Percentiles rank a stretch among this genome's conserved stretches.
Evolutionary conservation across 2,113 vertebrate species (phyloP).

Genomic region (Zosterops pallidus): DNA sequence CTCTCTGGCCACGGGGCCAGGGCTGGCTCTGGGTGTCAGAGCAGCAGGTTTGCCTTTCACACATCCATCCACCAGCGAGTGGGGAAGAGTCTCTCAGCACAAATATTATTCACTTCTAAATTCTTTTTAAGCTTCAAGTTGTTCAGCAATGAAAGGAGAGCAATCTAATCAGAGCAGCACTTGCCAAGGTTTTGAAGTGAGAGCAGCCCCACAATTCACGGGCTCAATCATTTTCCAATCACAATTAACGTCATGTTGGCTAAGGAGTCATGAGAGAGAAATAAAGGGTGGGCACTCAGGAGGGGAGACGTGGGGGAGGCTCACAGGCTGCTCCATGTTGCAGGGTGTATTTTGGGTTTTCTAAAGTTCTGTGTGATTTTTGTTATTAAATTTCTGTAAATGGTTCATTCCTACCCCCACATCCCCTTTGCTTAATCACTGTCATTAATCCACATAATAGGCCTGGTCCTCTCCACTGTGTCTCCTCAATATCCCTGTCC

Average conservation of each 20-base stretch:
- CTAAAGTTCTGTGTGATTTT: no score
- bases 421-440: no score
- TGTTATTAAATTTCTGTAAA: no score
- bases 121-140: not conserved
- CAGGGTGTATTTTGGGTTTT: no score
- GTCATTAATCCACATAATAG: no score
- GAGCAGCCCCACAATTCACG: not conserved
- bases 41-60: not conserved
- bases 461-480: no score
- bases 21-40: not conserved
- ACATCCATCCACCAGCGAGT: not conserved
- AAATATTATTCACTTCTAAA: not conserved
- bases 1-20: not conserved
- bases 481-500: no score
- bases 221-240: constrained; percentile 28
- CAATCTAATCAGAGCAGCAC: not conserved
- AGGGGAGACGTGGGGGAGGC: not conserved
- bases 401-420: no score
- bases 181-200: not conserved
- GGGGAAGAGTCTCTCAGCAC: not conserved
- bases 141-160: not conserved
- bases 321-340: not conserved
- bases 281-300: not conserved
- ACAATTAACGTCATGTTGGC: not conserved
- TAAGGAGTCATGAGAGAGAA: not conserved